Evolutionary conservation across 2,797 vertebrate genomes (phyloP), one percentile per base, ranked within the genome.

Genomic region (Lepus townsendii): DNA sequence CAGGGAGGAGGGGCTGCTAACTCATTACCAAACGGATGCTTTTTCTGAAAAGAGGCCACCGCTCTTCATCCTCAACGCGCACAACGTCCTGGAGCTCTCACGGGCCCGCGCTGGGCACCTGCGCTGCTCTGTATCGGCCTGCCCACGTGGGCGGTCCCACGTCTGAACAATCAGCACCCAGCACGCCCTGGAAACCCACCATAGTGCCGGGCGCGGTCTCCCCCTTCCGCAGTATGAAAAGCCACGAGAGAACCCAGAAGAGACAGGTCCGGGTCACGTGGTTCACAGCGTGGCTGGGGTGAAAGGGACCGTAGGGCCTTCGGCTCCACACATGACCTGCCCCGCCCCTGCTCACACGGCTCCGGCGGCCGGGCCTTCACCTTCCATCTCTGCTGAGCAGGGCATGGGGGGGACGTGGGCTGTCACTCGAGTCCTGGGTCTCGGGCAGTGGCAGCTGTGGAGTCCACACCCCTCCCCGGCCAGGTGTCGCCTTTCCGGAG

Each of bases 181-280:
- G 63, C 7, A 19, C 52, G 35, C 1, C 27, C 19, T 3, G 6
- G 14, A 73, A n/a, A 32, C 3, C 69, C 10, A 5, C 22, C 0
- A 13, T 5, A 65, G 73, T 38, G n/a, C 22, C 16, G 77, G 62
- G 38, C 19, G 2, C 2, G 38, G 69, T 79, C 89, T 91, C 57
- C 17, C 24, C 24, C 71, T 66, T 20, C 26, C 6, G 32, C 62
- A 27, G 24, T 26, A 10, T 2, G 52, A 72, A 42, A 3, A 91
- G 83, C 68, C 27, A 26, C 6, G 26, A 82, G 26, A 2, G 27
- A 78, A 24, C 27, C 22, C 62, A 54, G 47, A 72, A 83, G 22
- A 60, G 35, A 75, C 19, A 50, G 30, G 76, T 90, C 77, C 2
- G 5, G 66, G 83, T 75, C 54, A 32, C n/a, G 17, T 1, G 17